Evolutionary conservation across 2,113 vertebrate genomes (phyloP), one percentile per base, ranked within the genome.

Genomic region (Chloropsis cyanopogon): DNA sequence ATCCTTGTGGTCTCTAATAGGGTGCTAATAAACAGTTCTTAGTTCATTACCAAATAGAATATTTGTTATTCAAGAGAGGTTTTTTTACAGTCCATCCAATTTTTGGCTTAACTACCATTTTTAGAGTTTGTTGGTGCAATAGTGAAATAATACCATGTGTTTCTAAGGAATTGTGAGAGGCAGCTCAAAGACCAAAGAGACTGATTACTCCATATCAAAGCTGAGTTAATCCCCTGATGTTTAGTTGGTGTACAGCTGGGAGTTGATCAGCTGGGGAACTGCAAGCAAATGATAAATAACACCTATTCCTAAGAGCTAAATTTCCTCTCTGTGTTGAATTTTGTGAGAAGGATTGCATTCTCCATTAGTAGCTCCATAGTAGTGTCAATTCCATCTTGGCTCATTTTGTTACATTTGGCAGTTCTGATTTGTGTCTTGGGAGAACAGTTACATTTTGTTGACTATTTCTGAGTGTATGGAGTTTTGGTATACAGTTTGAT

Each of bases 331-430:
- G 2, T 54, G 47, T 25, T 82, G 66, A 79, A 60, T 68, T 79
- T 71, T 50, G 22, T 85, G 39, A 88, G 42, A 12, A 76, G 35
- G 25, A 72, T 69, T 76, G n/a, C 22, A 33, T n/a, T 93, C 1
- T 1, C 31, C 22, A 23, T 49, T 26, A 79, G 39, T 33, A 82
- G 37, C 41, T 77, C 37, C 37, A 37, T 37, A 37, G 37, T 37
- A 37, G 37, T 37, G 37, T 86, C 2, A 7, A 61, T 80, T 90
- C 75, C 42, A 22, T 53, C 37, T 80, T 94, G 70, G 31, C 10
- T 76, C 19, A 29, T 92, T 93, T 91, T 78, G 23, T 78, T 92
- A 46, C 42, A 24, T 88, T 93, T 88, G 57, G 44, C 70, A 95
- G 33, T 16, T 64, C 57, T 59, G 49, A 28, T 79, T 64, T 4